Evolutionary conservation across 2,888 invertebrate species (phyloP).

Genomic region (Yponomeuta malinellus): DNA sequence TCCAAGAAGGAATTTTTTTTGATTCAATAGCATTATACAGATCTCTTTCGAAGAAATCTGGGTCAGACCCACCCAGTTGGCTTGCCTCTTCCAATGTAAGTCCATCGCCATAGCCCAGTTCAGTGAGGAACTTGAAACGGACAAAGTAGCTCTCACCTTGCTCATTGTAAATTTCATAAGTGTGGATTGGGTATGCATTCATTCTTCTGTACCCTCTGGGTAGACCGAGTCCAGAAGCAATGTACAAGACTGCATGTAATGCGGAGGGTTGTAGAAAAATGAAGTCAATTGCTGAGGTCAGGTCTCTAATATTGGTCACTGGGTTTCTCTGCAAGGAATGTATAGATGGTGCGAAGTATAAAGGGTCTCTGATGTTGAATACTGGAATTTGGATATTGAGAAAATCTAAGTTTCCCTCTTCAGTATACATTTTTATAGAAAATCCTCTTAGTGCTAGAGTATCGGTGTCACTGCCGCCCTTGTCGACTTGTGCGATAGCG

Average conservation of each 20-base stretch:
- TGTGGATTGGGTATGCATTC: constrained; percentile 72
- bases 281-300: constrained; percentile 68
- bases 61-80: constrained; percentile 33
- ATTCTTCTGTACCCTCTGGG: constrained; percentile 71
- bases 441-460: constrained; percentile 52
- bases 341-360: constrained; percentile 67
- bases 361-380: constrained; percentile 72
- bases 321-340: constrained; percentile 76
- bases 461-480: constrained; percentile 78
- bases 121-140: constrained; percentile 41
- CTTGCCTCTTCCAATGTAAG: constrained; percentile 40
- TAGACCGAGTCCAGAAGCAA: constrained; percentile 68
- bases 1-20: constrained; percentile 48
- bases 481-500: constrained; percentile 76
- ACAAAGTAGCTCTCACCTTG: constrained; percentile 51
- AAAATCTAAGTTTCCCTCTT: constrained; percentile 40
- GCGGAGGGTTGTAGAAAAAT: constrained; percentile 61
- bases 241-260: constrained; percentile 56
- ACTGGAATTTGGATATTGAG: constrained; percentile 72
- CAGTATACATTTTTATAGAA: constrained; percentile 43
- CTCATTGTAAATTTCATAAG: constrained; percentile 57
- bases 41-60: constrained; percentile 48
- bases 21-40: constrained; percentile 48
- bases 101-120: constrained; percentile 69
- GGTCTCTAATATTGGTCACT: constrained; percentile 50